Conservation (phyloP, 37 sponge, comb jelly and placozoan species). For the Tethya wilhelma region DNA sequence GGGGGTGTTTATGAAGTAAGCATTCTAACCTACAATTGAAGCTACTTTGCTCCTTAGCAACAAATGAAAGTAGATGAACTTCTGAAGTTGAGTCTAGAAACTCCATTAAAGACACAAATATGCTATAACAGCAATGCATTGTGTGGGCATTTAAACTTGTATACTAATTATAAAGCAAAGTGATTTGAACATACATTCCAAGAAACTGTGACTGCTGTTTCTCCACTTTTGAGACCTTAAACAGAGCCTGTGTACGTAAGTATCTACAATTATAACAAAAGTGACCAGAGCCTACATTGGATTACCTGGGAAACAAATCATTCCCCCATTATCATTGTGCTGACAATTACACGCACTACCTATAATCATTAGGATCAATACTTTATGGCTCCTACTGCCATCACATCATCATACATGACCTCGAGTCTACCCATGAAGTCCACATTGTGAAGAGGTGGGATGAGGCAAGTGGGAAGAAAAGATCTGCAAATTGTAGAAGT, state of each 20-base stretch:
- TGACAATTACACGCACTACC: conserved; percentile 42
- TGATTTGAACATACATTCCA: no score
- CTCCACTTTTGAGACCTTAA: background rate
- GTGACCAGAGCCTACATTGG: no score
- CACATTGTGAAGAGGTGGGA: background rate
- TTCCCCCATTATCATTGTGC: conserved; percentile 19
- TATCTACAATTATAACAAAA: background rate
- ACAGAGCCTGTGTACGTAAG: background rate
- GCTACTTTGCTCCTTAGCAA: no score
- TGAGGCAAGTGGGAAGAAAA: background rate
- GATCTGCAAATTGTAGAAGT: background rate
- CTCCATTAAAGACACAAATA: no score
- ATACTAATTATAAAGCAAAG: no score
- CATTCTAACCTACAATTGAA: no score
- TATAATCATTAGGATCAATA: conserved; percentile 25
- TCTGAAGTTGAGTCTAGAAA: no score
- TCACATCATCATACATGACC: conserved; percentile 8
- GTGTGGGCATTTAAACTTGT: no score
- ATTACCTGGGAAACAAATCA: conserved; percentile 34
- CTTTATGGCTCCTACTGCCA: background rate
- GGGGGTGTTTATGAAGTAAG: no score
- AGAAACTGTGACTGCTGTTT: background rate
- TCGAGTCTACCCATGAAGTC: conserved; percentile 4
- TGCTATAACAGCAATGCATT: no score
- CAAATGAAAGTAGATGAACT: no score